These are phyloP conservation scores for Chaetorhynchus papuensis DNA, from an alignment of 2,113 vertebrate genomes.

Conservation along the genomic window DNA sequence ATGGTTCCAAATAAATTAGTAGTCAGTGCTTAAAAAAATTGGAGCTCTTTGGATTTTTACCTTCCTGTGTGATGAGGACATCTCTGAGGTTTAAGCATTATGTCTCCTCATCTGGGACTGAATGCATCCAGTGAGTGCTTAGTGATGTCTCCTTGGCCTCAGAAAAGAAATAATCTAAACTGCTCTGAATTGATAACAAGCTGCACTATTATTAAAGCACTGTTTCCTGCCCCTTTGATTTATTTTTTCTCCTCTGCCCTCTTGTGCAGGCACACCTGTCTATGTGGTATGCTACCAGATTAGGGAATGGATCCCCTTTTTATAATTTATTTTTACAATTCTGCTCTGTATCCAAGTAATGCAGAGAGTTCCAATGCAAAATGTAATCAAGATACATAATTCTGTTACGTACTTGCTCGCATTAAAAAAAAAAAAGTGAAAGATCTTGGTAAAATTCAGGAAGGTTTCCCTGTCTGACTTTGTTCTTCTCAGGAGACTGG, in stretches of 20 bases:
- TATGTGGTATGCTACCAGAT: background rate
- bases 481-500: background rate
- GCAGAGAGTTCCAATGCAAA: background rate
- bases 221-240: background rate
- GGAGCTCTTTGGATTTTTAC: background rate
- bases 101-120: background rate
- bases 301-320: background rate
- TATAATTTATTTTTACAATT: accelerated
- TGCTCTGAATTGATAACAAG: background rate
- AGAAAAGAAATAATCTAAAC: background rate
- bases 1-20: background rate
- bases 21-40: background rate
- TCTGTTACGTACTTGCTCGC: background rate
- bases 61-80: background rate
- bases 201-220: background rate
- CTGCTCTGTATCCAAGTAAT: background rate
- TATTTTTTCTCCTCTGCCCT: background rate
- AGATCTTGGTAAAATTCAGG: background rate
- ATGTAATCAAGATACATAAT: background rate
- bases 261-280: background rate
- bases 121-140: background rate
- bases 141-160: background rate
- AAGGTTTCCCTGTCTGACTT: background rate
- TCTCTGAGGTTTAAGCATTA: background rate
- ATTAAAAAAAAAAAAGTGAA: background rate